Evolutionary conservation across 2,113 vertebrate genomes (phyloP).

Genomic region (Corythoichthys haematopterus): DNA sequence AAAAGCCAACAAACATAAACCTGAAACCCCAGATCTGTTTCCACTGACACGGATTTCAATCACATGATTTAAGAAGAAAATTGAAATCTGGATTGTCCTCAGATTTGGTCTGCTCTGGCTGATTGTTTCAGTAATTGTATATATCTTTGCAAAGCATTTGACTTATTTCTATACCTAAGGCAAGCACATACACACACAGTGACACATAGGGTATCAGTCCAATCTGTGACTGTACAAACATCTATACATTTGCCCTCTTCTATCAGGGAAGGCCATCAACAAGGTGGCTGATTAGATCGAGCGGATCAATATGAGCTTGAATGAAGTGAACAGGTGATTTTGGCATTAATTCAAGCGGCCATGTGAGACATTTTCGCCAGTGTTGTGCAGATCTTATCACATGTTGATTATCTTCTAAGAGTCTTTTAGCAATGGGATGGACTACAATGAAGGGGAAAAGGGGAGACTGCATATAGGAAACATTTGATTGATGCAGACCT

Average conservation of each 20-base stretch:
- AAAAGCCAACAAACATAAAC: constrained; percentile 17
- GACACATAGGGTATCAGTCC: constrained; percentile 13
- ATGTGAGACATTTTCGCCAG: constrained; percentile 41
- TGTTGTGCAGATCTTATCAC: constrained; percentile 48
- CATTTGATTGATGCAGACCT: constrained; percentile 3
- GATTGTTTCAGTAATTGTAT: constrained; percentile 25
- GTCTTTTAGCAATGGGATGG: constrained; percentile 24
- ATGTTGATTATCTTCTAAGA: constrained; percentile 49
- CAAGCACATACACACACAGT: background rate
- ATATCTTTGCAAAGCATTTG: constrained; percentile 9
- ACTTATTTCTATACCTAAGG: constrained; percentile 10
- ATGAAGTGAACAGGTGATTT: constrained; percentile 20
- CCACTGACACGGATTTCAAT: constrained; percentile 49
- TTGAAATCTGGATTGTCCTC: constrained; percentile 25
- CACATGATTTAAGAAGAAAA: constrained; percentile 35
- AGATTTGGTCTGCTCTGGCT: constrained; percentile 28
- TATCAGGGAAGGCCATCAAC: constrained; percentile 64
- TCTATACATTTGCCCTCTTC: constrained; percentile 40
- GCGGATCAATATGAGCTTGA: constrained; percentile 62
- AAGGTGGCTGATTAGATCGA: constrained; percentile 58
- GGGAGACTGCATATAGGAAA: background rate
- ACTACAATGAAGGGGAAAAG: background rate
- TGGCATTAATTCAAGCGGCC: constrained; percentile 39
- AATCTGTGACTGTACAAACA: constrained; percentile 31
- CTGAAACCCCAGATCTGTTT: constrained; percentile 34